A percentile compares a stretch with the other conserved stretches of the same genome.
Conservation (phyloP, 2,797 vertebrate species). For the Poeciliopsis infans region DNA sequence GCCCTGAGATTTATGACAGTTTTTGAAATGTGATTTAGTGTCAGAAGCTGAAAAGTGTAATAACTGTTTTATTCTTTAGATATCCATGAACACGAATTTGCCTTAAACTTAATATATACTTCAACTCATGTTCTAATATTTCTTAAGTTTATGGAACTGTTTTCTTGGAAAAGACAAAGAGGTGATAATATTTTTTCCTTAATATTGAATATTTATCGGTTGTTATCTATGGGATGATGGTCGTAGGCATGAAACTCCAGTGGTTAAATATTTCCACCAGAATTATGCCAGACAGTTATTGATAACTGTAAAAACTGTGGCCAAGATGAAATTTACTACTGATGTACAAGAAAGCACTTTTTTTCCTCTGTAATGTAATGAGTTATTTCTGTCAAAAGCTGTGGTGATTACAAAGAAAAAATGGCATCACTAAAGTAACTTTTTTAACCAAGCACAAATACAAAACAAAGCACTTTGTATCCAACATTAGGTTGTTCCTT, state of each 20-base stretch:
- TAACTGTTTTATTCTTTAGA: too few relatives aligned
- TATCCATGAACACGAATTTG: too few relatives aligned
- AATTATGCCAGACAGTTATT: background rate
- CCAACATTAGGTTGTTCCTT: background rate
- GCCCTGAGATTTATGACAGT: too few relatives aligned
- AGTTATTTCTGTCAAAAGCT: background rate
- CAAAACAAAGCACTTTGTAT: background rate
- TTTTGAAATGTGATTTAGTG: too few relatives aligned
- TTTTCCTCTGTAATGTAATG: background rate
- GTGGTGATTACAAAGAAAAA: background rate
- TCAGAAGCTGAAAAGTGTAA: too few relatives aligned
- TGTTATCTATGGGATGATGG: too few relatives aligned
- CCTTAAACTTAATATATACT: too few relatives aligned
- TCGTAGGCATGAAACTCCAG: background rate
- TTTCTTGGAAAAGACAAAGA: too few relatives aligned
- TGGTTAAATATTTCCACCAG: background rate
- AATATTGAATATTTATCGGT: too few relatives aligned
- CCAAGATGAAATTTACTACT: background rate
- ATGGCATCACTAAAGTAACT: background rate
- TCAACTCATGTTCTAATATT: too few relatives aligned
- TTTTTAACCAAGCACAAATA: background rate
- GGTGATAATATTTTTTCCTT: too few relatives aligned
- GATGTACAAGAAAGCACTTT: background rate
- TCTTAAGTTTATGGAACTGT: too few relatives aligned
- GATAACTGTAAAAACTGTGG: background rate